Evolutionary conservation across 1,140 invertebrate genomes (phyloP).

Genomic region (Temnothorax longispinosus): DNA sequence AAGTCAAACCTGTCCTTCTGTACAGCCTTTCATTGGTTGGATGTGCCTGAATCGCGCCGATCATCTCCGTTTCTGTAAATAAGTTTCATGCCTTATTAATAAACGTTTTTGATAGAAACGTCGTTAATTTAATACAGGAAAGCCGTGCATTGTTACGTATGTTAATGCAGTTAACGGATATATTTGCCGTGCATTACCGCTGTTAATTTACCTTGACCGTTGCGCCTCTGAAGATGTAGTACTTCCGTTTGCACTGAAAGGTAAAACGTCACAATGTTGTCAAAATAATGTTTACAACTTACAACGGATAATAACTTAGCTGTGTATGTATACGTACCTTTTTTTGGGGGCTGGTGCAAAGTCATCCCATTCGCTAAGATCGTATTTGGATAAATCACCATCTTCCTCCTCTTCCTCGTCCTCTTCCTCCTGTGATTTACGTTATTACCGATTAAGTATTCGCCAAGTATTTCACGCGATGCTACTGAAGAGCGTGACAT

Average conservation of each 20-base stretch:
- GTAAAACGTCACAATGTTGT: conserved; percentile 37
- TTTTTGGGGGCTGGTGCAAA: conserved; percentile 82
- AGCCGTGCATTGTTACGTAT: conserved; percentile 19
- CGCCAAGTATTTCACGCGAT: neutral
- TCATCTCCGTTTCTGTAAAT: conserved; percentile 78
- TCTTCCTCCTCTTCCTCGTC: conserved; percentile 86
- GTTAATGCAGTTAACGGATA: conserved; percentile 6
- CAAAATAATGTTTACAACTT: conserved; percentile 22
- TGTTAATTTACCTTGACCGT: conserved; percentile 80
- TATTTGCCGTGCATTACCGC: conserved; percentile 35
- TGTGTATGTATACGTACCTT: conserved; percentile 72
- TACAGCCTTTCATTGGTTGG: conserved; percentile 74
- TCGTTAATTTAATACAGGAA: conserved; percentile 21
- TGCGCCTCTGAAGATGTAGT: conserved; percentile 74
- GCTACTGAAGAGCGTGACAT: neutral
- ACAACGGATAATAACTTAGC: neutral
- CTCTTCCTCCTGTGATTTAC: conserved; percentile 71
- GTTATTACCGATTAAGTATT: neutral
- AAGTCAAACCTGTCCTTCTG: conserved; percentile 78
- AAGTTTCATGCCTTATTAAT: conserved; percentile 25
- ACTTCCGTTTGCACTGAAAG: conserved; percentile 79
- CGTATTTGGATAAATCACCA: conserved; percentile 93
- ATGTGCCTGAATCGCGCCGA: conserved; percentile 76
- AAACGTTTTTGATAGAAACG: conserved; percentile 37
- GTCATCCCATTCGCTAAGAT: conserved; percentile 91